Evolutionary conservation across 2,113 vertebrate species (phyloP).

Genomic region (Spilogale gracilis): DNA sequence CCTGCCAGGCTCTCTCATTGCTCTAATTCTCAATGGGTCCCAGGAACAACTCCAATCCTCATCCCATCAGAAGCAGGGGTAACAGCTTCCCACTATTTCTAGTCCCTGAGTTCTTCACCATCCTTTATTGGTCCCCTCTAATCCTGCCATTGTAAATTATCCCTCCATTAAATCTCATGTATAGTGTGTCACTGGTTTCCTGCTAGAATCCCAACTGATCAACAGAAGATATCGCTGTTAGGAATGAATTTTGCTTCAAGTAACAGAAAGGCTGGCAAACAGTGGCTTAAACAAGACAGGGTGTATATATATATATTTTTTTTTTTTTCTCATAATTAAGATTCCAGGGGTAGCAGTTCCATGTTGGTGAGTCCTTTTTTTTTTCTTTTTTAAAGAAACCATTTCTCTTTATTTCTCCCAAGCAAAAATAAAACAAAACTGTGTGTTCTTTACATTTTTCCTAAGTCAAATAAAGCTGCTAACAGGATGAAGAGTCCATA

Average conservation of each 20-base stretch:
- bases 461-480: not conserved
- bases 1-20: not conserved
- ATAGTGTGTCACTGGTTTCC: not conserved
- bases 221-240: not conserved
- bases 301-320: not conserved
- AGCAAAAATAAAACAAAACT: not conserved
- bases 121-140: not conserved
- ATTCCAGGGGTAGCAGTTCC: not conserved
- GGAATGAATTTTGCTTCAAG: not conserved
- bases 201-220: not conserved
- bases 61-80: not conserved
- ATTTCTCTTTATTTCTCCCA: not conserved
- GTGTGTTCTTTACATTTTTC: not conserved
- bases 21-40: not conserved
- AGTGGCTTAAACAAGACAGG: not conserved
- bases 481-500: not conserved
- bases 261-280: not conserved
- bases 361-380: not conserved
- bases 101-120: not conserved
- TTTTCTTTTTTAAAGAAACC: not conserved
- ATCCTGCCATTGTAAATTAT: not conserved
- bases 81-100: not conserved
- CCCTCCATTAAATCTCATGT: not conserved
- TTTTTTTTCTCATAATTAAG: not conserved
- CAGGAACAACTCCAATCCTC: not conserved